Percentiles rank a stretch among this genome's conserved stretches.
Evolutionary conservation across 2,888 invertebrate species (phyloP).

Genomic region (Magallana nippona): DNA sequence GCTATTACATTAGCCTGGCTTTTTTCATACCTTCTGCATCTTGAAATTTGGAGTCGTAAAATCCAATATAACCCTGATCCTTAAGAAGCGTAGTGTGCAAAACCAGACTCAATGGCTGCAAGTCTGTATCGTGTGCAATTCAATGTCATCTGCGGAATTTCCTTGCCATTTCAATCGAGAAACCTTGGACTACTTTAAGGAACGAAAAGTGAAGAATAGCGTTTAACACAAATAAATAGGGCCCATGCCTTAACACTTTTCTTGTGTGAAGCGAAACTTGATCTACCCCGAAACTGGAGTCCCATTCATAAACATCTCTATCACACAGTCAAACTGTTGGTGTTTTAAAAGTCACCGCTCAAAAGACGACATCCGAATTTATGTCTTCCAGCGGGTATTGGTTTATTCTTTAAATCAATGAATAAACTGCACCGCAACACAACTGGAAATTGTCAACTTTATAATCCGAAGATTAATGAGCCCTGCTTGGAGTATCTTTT

Average conservation of each 20-base stretch:
- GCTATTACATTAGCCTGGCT: not conserved
- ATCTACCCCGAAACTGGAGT: not conserved
- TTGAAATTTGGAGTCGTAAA: not conserved
- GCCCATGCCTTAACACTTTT: conserved; percentile 2
- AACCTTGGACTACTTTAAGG: conserved; percentile 1
- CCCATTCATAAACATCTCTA: conserved; percentile 12
- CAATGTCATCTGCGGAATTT: not conserved
- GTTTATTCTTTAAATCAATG: too few species aligned
- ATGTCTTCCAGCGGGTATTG: not conserved
- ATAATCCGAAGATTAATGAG: too few species aligned
- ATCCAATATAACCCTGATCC: too few species aligned
- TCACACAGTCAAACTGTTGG: not conserved
- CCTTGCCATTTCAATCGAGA: too few species aligned
- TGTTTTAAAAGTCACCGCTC: not conserved
- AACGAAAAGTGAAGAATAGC: not conserved
- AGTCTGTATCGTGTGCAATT: not conserved
- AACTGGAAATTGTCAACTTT: too few species aligned
- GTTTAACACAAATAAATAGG: conserved; percentile 14
- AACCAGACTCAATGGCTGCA: too few species aligned
- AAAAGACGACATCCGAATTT: conserved; percentile 10
- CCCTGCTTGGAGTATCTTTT: too few species aligned
- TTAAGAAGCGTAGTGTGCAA: too few species aligned
- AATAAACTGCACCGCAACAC: too few species aligned
- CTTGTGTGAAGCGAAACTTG: not conserved
- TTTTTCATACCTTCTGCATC: not conserved